Evolutionary conservation across 1,140 invertebrate genomes (phyloP).

Genomic region (Mya arenaria): DNA sequence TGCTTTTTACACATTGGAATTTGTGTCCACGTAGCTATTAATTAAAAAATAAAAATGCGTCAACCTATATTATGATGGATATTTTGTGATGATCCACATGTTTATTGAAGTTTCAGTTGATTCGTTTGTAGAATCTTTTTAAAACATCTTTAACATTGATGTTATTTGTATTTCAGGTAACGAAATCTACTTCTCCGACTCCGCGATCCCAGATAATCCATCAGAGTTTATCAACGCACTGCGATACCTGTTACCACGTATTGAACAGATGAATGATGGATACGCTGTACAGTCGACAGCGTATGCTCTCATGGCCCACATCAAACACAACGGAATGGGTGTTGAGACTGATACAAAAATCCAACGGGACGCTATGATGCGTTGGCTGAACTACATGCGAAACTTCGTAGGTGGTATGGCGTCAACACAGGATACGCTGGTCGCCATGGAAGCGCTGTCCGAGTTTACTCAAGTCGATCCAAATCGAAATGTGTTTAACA

Average conservation of each 20-base stretch:
- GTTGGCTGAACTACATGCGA: conserved; percentile 95
- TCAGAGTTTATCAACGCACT: conserved; percentile 83
- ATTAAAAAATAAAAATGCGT: no score
- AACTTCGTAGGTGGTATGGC: conserved; percentile 97
- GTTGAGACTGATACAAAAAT: conserved; percentile 54
- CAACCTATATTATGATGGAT: no score
- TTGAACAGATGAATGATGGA: conserved; percentile 90
- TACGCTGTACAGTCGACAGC: conserved; percentile 96
- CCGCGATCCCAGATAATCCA: conserved; percentile 73
- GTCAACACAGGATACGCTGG: conserved; percentile 95
- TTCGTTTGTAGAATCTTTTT: no score
- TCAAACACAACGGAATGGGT: conserved; percentile 64
- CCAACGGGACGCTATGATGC: conserved; percentile 86
- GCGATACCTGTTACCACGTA: conserved; percentile 93
- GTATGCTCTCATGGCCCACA: conserved; percentile 93
- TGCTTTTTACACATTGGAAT: no score
- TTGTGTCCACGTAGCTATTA: no score
- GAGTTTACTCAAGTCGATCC: conserved; percentile 93
- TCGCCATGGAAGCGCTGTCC: conserved; percentile 93
- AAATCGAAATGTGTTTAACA: conserved; percentile 92
- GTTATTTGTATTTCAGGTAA: conserved; percentile 64
- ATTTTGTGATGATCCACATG: no score
- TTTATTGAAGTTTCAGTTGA: no score
- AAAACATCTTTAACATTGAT: no score
- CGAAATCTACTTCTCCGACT: conserved; percentile 75